Percentiles rank a stretch among this genome's conserved stretches.
Evolutionary conservation across 2,113 vertebrate genomes (phyloP).

Genomic region (Asarcornis scutulata): DNA sequence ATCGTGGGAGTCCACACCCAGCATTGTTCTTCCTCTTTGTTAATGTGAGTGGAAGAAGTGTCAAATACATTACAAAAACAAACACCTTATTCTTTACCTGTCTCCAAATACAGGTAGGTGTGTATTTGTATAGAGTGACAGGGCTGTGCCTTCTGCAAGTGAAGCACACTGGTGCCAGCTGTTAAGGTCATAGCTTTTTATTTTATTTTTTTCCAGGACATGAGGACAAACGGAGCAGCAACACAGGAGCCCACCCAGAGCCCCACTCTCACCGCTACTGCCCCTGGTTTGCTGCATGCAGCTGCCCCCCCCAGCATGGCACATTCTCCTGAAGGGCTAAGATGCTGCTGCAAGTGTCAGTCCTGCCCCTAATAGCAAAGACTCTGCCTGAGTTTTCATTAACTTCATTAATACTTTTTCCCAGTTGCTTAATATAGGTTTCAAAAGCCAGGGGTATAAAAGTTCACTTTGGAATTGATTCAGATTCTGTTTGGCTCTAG

Average conservation of each 20-base stretch:
- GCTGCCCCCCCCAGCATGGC: neutral
- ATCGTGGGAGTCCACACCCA: slow-evolving; percentile 9
- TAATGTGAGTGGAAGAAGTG: neutral
- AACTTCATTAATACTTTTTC: neutral
- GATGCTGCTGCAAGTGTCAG: neutral
- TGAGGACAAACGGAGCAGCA: rapidly evolving
- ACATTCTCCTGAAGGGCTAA: neutral
- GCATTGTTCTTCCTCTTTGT: neutral
- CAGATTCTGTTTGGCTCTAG: neutral
- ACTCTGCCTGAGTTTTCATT: neutral
- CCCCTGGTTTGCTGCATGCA: neutral
- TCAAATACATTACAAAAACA: neutral
- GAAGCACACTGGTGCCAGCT: rapidly evolving
- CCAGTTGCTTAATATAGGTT: neutral
- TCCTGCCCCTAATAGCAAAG: neutral
- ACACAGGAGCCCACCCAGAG: neutral
- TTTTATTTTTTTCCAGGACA: neutral
- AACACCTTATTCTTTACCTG: neutral
- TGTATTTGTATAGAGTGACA: rapidly evolving
- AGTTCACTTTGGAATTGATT: slow-evolving; percentile 23
- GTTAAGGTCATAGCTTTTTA: rapidly evolving
- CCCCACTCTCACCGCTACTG: neutral
- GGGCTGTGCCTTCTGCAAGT: neutral
- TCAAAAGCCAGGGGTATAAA: slow-evolving; percentile 17
- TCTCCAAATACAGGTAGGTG: neutral